These are phyloP conservation scores for Todus mexicanus DNA, from an alignment of 2,797 vertebrate genomes.

Conservation along the genomic window DNA sequence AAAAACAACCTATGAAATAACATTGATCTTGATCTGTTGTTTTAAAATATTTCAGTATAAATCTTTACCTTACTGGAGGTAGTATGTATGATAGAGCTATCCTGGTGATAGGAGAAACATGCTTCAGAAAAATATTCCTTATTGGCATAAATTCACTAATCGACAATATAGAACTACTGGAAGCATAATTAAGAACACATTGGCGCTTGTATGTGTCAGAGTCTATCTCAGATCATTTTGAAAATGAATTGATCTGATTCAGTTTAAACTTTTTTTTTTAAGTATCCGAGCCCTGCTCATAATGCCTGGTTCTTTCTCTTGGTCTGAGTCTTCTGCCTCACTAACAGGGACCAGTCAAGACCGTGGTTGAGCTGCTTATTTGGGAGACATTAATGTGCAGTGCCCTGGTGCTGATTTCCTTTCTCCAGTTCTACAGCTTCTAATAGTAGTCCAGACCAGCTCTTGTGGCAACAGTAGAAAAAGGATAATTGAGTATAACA, in stretches of 20 bases:
- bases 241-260: background rate
- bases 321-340: background rate
- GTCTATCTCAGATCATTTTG: background rate
- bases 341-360: background rate
- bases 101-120: background rate
- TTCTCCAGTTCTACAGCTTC: background rate
- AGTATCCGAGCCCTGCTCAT: background rate
- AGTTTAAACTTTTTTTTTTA: background rate
- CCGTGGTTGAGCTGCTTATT: background rate
- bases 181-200: background rate
- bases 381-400: background rate
- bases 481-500: background rate
- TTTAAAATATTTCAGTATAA: background rate
- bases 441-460: background rate
- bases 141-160: background rate
- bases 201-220: background rate
- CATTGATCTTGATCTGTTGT: background rate
- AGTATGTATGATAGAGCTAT: background rate
- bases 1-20: background rate
- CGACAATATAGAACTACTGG: background rate
- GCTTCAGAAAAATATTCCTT: background rate
- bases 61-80: background rate
- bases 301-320: background rate
- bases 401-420: background rate
- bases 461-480: background rate